These are phyloP conservation scores for Heterodera filipjevi DNA, from an alignment of 2,888 invertebrate genomes.

Conservation along the genomic window DNA sequence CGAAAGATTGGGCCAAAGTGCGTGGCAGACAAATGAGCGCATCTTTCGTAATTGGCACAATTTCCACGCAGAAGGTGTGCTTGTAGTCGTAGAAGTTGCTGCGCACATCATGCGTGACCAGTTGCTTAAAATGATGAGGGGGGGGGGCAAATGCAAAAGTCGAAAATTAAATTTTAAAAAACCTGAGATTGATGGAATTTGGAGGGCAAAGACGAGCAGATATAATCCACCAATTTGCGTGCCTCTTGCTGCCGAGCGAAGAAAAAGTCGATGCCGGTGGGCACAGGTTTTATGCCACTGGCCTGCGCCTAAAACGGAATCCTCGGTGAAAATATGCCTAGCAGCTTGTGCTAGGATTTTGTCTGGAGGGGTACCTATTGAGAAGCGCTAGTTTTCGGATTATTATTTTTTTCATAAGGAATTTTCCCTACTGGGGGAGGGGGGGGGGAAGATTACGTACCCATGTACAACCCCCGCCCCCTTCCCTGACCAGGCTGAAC, in stretches of 20 bases:
- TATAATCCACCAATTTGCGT: slow-evolving; percentile 91
- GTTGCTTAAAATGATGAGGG: slow-evolving; percentile 22
- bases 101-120: slow-evolving; percentile 89
- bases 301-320: slow-evolving; percentile 13
- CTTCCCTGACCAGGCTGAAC: too few relatives aligned
- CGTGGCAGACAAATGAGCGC: slow-evolving; percentile 60
- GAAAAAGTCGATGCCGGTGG: slow-evolving; percentile 85
- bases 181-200: slow-evolving; percentile 84
- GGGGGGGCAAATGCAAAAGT: not conserved
- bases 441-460: too few relatives aligned
- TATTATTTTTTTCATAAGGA: too few relatives aligned
- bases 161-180: not conserved
- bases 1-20: slow-evolving; percentile 54
- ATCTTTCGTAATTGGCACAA: slow-evolving; percentile 88
- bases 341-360: too few relatives aligned
- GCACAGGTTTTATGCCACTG: slow-evolving; percentile 60
- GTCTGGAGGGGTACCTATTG: too few relatives aligned
- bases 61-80: slow-evolving; percentile 84
- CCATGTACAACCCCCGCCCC: too few relatives aligned
- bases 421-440: too few relatives aligned
- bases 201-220: slow-evolving; percentile 82
- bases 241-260: slow-evolving; percentile 79
- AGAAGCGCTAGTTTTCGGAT: too few relatives aligned
- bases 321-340: too few relatives aligned
- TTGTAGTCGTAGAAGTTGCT: slow-evolving; percentile 96